A percentile compares a stretch with the other conserved stretches of the same genome.
Evolutionary conservation across 2,797 vertebrate genomes (phyloP).

Genomic region (Lateolabrax maculatus): DNA sequence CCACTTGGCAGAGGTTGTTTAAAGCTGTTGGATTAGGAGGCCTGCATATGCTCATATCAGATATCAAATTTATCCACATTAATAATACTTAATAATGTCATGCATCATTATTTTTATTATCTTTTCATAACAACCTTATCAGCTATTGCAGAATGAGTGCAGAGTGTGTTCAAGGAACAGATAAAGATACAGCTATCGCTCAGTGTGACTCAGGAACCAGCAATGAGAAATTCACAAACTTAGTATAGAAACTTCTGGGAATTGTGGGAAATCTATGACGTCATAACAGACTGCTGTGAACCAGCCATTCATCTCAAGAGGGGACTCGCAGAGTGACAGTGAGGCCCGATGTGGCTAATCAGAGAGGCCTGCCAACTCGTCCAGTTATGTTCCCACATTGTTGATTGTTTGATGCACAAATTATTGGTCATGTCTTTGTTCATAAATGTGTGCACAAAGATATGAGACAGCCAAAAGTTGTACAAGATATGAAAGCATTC

Average conservation of each 20-base stretch:
- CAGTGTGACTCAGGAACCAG: slow-evolving; percentile 46
- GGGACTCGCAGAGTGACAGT: slow-evolving; percentile 14
- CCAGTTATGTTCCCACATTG: slow-evolving; percentile 50
- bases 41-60: background rate
- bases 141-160: background rate
- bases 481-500: slow-evolving; percentile 1
- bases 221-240: slow-evolving; percentile 50
- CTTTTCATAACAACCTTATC: slow-evolving; percentile 4
- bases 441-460: background rate
- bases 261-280: slow-evolving; percentile 64
- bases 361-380: slow-evolving; percentile 2
- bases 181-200: slow-evolving; percentile 9
- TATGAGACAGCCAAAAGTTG: background rate
- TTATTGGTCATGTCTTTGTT: slow-evolving; percentile 1
- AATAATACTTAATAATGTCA: background rate
- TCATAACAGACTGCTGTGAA: slow-evolving; percentile 51
- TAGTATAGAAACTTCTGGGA: slow-evolving; percentile 57
- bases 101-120: background rate
- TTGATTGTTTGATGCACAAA: slow-evolving; percentile 23
- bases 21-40: background rate
- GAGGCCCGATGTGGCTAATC: slow-evolving; percentile 42
- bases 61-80: background rate
- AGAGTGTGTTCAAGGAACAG: slow-evolving; percentile 14
- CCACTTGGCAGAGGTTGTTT: background rate
- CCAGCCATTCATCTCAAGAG: slow-evolving; percentile 30